Conservation (phyloP, 2,888 invertebrate genomes). For the Sphaerophoria rueppellii region DNA sequence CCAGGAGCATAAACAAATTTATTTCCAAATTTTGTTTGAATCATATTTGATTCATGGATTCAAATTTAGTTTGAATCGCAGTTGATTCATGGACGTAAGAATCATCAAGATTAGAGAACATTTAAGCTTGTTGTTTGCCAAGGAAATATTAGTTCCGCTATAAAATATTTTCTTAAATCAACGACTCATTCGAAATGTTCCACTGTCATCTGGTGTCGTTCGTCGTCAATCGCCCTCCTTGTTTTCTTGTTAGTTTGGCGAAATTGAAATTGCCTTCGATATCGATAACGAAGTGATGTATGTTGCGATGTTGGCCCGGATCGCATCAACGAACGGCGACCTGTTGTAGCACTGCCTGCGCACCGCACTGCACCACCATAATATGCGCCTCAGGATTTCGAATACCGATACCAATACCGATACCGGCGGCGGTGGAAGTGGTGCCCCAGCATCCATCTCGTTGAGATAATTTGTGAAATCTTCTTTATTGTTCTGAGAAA, state of each 20-base stretch:
- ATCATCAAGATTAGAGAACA: no score
- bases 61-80: no score
- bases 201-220: slow-evolving; percentile 35
- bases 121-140: neutral
- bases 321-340: slow-evolving; percentile 10
- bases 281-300: slow-evolving; percentile 73
- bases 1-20: no score
- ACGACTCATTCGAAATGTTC: neutral
- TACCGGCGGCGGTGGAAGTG: neutral
- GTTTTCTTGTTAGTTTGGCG: slow-evolving; percentile 63
- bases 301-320: slow-evolving; percentile 63
- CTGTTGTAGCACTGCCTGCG: slow-evolving; percentile 12
- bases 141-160: no score
- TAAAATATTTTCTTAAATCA: neutral
- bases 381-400: neutral
- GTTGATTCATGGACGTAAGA: no score
- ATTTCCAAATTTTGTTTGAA: no score
- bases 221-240: slow-evolving; percentile 58
- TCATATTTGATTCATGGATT: no score
- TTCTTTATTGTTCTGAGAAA: slow-evolving; percentile 80
- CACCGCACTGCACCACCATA: neutral
- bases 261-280: slow-evolving; percentile 74
- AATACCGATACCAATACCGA: slow-evolving; percentile 18
- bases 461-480: slow-evolving; percentile 73
- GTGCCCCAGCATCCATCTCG: slow-evolving; percentile 39